phyloP scores from a whole-genome alignment of 1,140 invertebrate species.

The Galleria mellonella region DNA sequence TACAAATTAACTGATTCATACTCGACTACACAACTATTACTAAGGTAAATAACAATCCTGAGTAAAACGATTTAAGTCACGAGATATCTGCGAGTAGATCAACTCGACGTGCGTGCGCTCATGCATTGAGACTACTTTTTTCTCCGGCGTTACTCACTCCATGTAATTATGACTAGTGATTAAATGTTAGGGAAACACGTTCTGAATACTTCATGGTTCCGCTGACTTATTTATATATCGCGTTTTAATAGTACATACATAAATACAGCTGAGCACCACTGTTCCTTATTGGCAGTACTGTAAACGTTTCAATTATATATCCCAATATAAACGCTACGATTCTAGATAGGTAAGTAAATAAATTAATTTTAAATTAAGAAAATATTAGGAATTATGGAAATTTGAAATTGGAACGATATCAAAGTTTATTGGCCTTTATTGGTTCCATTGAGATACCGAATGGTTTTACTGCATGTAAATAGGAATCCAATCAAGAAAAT shows the following conservation, averaged over 20 bases:
- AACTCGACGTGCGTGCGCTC: conserved; percentile 21
- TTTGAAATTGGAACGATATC: too few relatives aligned
- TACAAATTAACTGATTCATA: neutral
- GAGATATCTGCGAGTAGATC: conserved; percentile 33
- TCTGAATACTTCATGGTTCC: neutral
- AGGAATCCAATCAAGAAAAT: too few relatives aligned
- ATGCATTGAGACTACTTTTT: conserved; percentile 33
- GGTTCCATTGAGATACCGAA: too few relatives aligned
- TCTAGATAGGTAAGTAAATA: too few relatives aligned
- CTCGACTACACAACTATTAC: too few relatives aligned
- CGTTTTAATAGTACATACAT: conserved; percentile 23
- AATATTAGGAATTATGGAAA: too few relatives aligned
- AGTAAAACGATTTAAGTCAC: conserved; percentile 8
- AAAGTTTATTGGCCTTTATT: too few relatives aligned
- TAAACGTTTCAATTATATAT: neutral
- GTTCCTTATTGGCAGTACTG: conserved; percentile 16
- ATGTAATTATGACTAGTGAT: conserved; percentile 26
- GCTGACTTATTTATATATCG: conserved; percentile 19
- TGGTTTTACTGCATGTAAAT: too few relatives aligned
- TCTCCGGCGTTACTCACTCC: conserved; percentile 28
- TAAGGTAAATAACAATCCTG: neutral
- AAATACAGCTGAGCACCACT: conserved; percentile 14
- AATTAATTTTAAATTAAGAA: too few relatives aligned
- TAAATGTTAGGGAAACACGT: conserved; percentile 17
- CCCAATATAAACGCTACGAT: too few relatives aligned